Conservation (phyloP, 2,888 invertebrate species). For the Andrena bicolor region DNA sequence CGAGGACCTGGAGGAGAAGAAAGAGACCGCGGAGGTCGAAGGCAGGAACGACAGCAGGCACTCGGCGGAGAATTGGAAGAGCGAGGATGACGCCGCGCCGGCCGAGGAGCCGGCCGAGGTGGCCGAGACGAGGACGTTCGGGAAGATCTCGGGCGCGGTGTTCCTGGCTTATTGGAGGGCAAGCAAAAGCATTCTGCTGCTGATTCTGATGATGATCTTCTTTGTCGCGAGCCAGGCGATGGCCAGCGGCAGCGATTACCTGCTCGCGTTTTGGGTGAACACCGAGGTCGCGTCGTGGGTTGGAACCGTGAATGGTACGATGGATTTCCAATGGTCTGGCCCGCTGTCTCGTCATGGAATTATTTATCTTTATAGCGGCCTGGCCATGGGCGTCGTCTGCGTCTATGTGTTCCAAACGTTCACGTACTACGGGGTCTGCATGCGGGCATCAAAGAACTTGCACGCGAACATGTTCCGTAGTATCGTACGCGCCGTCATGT, state of each 20-base stretch:
- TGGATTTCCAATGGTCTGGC: slow-evolving; percentile 52
- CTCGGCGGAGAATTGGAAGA: not conserved
- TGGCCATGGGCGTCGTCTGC: slow-evolving; percentile 83
- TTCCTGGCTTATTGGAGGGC: slow-evolving; percentile 80
- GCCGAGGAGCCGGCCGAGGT: slow-evolving; percentile 35
- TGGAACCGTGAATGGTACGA: slow-evolving; percentile 39
- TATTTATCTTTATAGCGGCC: slow-evolving; percentile 86
- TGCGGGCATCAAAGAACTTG: slow-evolving; percentile 91
- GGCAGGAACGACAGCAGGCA: not conserved
- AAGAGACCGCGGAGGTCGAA: not conserved
- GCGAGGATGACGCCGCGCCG: slow-evolving; percentile 75
- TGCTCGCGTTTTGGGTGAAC: slow-evolving; percentile 86
- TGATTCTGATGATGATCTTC: slow-evolving; percentile 72
- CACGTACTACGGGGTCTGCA: slow-evolving; percentile 88
- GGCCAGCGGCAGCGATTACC: slow-evolving; percentile 82
- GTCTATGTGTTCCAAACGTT: slow-evolving; percentile 84
- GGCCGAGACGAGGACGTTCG: slow-evolving; percentile 64
- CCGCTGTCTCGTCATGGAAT: slow-evolving; percentile 82
- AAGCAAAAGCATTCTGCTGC: slow-evolving; percentile 73
- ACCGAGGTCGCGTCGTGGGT: slow-evolving; percentile 84
- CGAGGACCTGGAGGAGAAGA: slow-evolving; percentile 68
- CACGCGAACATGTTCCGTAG: slow-evolving; percentile 94
- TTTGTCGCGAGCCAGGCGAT: slow-evolving; percentile 75
- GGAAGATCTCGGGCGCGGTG: slow-evolving; percentile 66
- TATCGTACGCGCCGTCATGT: slow-evolving; percentile 92